A percentile compares a stretch with the other conserved stretches of the same genome.
Evolutionary conservation across 1,140 invertebrate species (phyloP).

Genomic region (Lepidurus couesii): DNA sequence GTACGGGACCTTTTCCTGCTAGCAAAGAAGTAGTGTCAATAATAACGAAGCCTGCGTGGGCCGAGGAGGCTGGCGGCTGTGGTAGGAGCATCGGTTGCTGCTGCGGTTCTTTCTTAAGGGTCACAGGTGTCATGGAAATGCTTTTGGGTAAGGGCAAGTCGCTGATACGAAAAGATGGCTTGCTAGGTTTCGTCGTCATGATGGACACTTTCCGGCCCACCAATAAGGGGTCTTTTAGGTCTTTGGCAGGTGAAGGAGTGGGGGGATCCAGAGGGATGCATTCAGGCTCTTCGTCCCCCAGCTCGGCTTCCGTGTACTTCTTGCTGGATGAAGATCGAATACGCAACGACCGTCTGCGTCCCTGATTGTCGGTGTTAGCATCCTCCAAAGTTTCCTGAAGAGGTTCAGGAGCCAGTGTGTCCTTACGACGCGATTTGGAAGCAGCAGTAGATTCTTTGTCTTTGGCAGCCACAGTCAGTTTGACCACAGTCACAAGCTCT

Average conservation of each 20-base stretch:
- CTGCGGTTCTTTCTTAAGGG: neutral
- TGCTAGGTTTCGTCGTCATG: neutral
- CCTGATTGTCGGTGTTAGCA: neutral
- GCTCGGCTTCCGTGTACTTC: neutral
- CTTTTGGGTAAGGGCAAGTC: neutral
- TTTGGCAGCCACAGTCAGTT: neutral
- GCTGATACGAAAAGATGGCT: neutral
- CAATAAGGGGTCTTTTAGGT: neutral
- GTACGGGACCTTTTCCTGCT: conserved; percentile 56
- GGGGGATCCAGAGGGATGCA: neutral
- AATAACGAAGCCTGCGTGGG: conserved; percentile 55
- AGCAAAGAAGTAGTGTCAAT: conserved; percentile 69
- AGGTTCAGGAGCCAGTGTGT: neutral
- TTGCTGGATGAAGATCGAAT: neutral
- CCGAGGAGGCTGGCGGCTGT: neutral
- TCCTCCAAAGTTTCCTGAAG: neutral
- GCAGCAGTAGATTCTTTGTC: neutral
- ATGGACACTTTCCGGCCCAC: neutral
- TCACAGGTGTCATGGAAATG: conserved; percentile 4
- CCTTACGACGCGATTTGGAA: conserved; percentile 7
- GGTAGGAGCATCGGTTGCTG: neutral
- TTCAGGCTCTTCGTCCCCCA: neutral
- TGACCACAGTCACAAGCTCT: neutral
- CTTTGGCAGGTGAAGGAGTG: conserved; percentile 6
- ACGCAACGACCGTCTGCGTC: neutral